Conservation (phyloP, 2,797 vertebrate species). For the Spheniscus humboldti region DNA sequence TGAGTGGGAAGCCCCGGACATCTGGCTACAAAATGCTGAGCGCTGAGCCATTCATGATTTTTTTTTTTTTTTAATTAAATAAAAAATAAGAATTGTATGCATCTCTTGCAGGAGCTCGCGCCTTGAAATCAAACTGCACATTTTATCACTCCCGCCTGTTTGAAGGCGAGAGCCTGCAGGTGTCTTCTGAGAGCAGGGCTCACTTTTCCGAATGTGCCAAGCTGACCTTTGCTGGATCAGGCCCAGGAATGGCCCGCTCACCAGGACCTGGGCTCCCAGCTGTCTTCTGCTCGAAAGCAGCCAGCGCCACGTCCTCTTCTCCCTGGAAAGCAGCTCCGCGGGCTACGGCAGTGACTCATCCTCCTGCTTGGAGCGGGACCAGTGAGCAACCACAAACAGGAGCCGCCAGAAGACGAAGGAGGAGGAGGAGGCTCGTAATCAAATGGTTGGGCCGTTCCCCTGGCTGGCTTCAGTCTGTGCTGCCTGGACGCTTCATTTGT, state of each 20-base stretch:
- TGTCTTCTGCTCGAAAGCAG: background rate
- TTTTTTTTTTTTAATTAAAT: background rate
- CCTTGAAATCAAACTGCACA: background rate
- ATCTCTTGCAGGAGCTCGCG: background rate
- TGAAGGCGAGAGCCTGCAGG: background rate
- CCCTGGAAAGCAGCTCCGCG: background rate
- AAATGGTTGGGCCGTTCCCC: background rate
- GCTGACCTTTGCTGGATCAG: background rate
- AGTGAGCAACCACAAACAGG: background rate
- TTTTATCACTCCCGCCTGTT: background rate
- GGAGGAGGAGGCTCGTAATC: background rate
- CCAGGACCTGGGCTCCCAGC: background rate
- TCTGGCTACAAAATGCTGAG: background rate
- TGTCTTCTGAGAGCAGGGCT: background rate
- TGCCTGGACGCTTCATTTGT: background rate
- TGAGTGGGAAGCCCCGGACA: background rate
- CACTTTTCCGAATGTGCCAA: background rate
- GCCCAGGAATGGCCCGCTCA: fast-evolving
- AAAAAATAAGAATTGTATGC: background rate
- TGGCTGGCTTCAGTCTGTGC: background rate
- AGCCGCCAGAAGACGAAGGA: background rate
- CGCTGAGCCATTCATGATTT: background rate
- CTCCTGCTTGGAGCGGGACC: background rate
- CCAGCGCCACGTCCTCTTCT: fast-evolving
- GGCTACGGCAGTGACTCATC: background rate